Conservation (phyloP, 2,797 vertebrate genomes). For the Lycodopsis pacificus region DNA sequence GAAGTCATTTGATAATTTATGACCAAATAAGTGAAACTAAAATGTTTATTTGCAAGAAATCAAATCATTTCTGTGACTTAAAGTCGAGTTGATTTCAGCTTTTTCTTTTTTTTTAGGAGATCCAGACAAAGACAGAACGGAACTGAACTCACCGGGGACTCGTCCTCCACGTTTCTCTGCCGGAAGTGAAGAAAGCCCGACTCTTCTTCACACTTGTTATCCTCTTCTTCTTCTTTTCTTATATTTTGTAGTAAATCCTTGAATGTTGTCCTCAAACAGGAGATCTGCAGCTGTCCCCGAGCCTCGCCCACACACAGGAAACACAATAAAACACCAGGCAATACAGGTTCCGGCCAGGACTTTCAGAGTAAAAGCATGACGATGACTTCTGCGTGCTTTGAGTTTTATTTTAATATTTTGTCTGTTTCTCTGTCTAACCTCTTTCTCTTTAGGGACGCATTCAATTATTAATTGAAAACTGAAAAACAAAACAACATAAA, state of each 20-base stretch:
- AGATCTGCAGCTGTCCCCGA: not conserved
- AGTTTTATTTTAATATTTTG: not conserved
- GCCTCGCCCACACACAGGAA: conserved; percentile 42
- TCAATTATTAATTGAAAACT: no score
- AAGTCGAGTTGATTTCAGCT: no score
- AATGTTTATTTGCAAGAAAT: not conserved
- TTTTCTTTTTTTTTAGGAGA: not conserved
- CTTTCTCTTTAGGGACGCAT: no score
- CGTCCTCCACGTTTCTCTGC: not conserved
- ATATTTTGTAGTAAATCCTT: not conserved
- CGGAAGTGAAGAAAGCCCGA: not conserved
- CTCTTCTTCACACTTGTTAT: not conserved
- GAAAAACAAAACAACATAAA: no score
- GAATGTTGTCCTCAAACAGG: not conserved
- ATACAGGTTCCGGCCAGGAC: fast-evolving
- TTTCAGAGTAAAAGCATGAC: conserved; percentile 49
- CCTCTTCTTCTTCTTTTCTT: fast-evolving
- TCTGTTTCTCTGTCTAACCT: no score
- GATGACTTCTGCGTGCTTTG: no score
- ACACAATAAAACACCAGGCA: not conserved
- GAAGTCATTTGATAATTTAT: not conserved
- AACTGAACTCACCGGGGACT: conserved; percentile 49
- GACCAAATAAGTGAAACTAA: not conserved
- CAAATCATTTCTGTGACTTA: no score
- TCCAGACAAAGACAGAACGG: conserved; percentile 55